Base-by-base conservation (phyloP, 2,888 invertebrate species). In the Odontocolon sp. region DNA sequence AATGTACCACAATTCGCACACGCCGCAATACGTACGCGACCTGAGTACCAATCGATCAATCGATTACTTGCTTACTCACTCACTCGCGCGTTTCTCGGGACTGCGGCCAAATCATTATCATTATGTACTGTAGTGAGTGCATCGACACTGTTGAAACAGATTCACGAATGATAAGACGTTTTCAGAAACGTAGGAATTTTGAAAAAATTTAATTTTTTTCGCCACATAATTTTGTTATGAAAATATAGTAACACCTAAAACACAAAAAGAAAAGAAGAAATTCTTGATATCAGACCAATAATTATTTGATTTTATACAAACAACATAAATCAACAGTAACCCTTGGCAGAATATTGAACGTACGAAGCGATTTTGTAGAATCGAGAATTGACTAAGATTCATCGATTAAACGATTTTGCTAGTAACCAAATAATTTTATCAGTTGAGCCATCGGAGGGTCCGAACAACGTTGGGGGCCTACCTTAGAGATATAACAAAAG, bases 21-120 rank as follows among this genome's bases (percentile, higher is more conserved):
- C 68, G 45, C 40, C 33, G 23, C 23, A 31, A 26, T 14, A 16
- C 26, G 57, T 57, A 68, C 68, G 68, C 68, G 68, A 57, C 57
- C 56, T 50, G 75, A 47, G 42, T 75, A 42, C 64, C 26, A 50
- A 74, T 69, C 75, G 59, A 75, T 69, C 45, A 18, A 63, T 68
- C 68, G 69, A 59, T 59, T 59, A 59, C 16, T 64, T 40, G 8
- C 33, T 33, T 21, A 33, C 45, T 56, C 68, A 36, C 47, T 28
- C 28, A 16, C 45, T 40, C n/a, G 14, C 38, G 33, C 16, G 40
- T 18, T 52, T 23, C 36, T 31, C 40, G 23, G 26, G 63, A 56
- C 56, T 42, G 36, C 52, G 63, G 36, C 26, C 18, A 28, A 47
- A 45, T 38, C n/a, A 18, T 64, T 23, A 57, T 68, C n/a, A 57